Percentiles rank a stretch among this genome's conserved stretches.
phyloP scores from a whole-genome alignment of 2,888 invertebrate genomes.

The Seira ritae region DNA sequence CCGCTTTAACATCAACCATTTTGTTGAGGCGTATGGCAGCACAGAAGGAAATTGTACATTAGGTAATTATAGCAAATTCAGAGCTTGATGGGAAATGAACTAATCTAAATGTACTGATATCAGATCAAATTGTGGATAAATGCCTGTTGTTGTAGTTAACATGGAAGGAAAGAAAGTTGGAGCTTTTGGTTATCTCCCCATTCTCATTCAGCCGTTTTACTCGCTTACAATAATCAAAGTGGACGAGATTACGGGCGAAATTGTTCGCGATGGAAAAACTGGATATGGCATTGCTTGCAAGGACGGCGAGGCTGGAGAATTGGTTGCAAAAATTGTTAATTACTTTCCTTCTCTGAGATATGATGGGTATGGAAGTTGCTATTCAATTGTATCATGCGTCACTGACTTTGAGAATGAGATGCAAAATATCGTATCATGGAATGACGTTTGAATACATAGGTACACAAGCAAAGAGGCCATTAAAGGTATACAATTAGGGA shows the following conservation, averaged over 20 bases:
- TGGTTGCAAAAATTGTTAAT: slow-evolving; percentile 57
- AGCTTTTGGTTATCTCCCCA: slow-evolving; percentile 43
- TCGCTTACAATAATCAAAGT: slow-evolving; percentile 41
- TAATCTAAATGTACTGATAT: too few relatives aligned
- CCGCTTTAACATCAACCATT: slow-evolving; percentile 40
- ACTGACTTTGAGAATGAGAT: background rate
- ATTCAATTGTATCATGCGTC: background rate
- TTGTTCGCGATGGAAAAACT: slow-evolving; percentile 43
- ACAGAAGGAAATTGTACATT: slow-evolving; percentile 54
- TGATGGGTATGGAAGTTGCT: slow-evolving; percentile 43
- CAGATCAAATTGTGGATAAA: too few relatives aligned
- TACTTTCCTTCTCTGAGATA: slow-evolving; percentile 41
- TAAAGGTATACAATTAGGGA: too few relatives aligned
- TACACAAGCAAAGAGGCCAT: slow-evolving; percentile 43
- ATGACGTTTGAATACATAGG: background rate
- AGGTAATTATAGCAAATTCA: too few relatives aligned
- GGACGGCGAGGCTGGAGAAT: slow-evolving; percentile 57
- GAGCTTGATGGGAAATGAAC: too few relatives aligned
- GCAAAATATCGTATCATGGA: background rate
- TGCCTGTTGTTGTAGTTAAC: slow-evolving; percentile 22
- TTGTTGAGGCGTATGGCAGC: slow-evolving; percentile 47
- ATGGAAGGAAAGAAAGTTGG: slow-evolving; percentile 50
- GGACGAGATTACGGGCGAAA: slow-evolving; percentile 48
- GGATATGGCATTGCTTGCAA: slow-evolving; percentile 55
- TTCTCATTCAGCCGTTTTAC: slow-evolving; percentile 20